phyloP scores from a whole-genome alignment of 2,797 vertebrate genomes.

The Sebastes itinus region DNA sequence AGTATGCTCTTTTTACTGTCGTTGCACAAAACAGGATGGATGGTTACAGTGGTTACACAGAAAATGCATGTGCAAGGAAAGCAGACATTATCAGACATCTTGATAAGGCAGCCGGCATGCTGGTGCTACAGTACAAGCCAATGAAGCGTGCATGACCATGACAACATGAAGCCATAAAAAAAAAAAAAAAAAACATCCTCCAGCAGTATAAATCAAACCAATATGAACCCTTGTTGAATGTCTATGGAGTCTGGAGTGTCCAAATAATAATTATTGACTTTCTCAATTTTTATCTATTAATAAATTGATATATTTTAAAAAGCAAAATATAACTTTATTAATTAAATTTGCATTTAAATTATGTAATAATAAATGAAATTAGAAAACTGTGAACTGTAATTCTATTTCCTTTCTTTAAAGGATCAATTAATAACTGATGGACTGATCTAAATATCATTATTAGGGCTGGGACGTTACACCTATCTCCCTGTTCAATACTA shows the following conservation, averaged over 20 bases:
- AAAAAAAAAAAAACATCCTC: neutral
- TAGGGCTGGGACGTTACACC: too few relatives aligned
- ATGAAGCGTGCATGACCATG: neutral
- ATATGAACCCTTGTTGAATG: neutral
- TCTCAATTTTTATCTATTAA: neutral
- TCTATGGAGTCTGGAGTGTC: neutral
- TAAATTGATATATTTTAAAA: neutral
- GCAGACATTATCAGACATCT: constrained; percentile 49
- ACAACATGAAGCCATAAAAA: neutral
- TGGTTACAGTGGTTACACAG: constrained; percentile 41
- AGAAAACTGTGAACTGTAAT: too few relatives aligned
- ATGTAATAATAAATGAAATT: neutral
- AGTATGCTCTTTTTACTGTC: neutral
- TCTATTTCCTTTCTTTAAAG: neutral
- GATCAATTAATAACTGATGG: neutral
- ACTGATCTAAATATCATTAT: neutral
- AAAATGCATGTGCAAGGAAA: constrained; percentile 12
- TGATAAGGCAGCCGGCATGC: constrained; percentile 43
- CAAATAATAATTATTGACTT: neutral
- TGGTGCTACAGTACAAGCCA: neutral
- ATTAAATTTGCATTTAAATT: neutral
- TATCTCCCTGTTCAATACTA: too few relatives aligned
- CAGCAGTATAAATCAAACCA: neutral
- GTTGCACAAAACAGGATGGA: neutral
- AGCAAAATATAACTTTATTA: neutral